These are phyloP conservation scores for Fregata magnificens DNA, from an alignment of 2,113 vertebrate genomes.

Conservation along the genomic window DNA sequence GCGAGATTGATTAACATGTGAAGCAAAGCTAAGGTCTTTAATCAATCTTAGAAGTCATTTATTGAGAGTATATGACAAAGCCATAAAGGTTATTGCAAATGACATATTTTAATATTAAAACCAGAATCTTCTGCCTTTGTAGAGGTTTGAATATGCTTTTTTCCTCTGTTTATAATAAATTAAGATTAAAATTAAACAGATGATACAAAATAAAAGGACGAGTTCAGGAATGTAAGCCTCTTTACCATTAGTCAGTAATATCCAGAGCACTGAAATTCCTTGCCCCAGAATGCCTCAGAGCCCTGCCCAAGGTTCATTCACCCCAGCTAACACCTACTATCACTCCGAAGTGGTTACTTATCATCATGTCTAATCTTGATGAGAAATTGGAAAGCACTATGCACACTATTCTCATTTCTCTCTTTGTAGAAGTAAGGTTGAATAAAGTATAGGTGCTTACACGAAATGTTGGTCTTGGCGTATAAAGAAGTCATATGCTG, in stretches of 20 bases:
- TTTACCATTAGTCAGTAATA: conserved; percentile 27
- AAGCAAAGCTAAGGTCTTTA: conserved; percentile 55
- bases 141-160: not conserved
- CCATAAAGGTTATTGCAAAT: conserved; percentile 60
- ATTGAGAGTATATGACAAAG: conserved; percentile 60
- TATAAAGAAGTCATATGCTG: conserved; percentile 31
- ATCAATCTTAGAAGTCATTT: conserved; percentile 65
- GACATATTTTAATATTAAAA: conserved; percentile 60
- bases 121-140: conserved; percentile 16
- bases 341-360: conserved; percentile 20
- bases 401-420: conserved; percentile 13
- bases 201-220: conserved; percentile 48
- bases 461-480: not conserved
- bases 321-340: conserved; percentile 51
- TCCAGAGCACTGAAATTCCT: conserved; percentile 40
- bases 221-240: not conserved
- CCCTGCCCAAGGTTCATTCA: conserved; percentile 56
- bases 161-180: conserved; percentile 8
- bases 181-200: conserved; percentile 45
- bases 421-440: conserved; percentile 23
- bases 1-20: conserved; percentile 64
- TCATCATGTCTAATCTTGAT: conserved; percentile 60
- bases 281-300: conserved; percentile 40
- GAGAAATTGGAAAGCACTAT: conserved; percentile 44
- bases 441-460: conserved; percentile 17